These are phyloP conservation scores for Myrmecobius fasciatus DNA, from an alignment of 2,113 vertebrate genomes.

Conservation along the genomic window DNA sequence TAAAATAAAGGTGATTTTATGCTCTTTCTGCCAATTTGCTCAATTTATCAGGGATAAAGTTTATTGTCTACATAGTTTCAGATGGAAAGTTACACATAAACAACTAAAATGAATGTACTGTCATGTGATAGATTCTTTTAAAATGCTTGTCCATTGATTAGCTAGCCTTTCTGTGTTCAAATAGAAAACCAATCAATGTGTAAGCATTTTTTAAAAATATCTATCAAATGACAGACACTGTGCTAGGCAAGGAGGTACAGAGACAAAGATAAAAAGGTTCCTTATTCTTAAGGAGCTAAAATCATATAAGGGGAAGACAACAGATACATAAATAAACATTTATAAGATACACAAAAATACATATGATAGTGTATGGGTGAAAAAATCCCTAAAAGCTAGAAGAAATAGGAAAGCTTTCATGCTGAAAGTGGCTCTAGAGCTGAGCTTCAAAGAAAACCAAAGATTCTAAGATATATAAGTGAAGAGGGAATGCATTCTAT, in stretches of 20 bases:
- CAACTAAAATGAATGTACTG: background rate
- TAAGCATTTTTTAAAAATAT: background rate
- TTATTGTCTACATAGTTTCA: background rate
- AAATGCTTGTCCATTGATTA: background rate
- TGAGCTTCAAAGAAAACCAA: background rate
- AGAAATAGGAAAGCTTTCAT: background rate
- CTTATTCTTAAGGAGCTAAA: background rate
- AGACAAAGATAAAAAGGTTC: background rate
- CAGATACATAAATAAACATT: background rate
- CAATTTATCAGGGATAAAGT: slow-evolving; percentile 17
- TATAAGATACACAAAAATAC: background rate
- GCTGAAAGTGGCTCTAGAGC: background rate
- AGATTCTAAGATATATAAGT: background rate
- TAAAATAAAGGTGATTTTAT: slow-evolving; percentile 40
- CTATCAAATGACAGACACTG: background rate
- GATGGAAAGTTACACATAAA: slow-evolving; percentile 19
- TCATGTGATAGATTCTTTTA: background rate
- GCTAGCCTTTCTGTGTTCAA: background rate
- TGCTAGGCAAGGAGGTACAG: background rate
- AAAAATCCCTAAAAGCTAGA: background rate
- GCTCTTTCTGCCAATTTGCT: background rate
- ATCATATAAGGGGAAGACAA: background rate
- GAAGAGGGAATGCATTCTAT: background rate
- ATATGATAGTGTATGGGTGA: background rate
- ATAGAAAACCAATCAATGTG: background rate